Conservation (phyloP, 2,888 invertebrate genomes). For the Gastracanthus pulcherrimus region DNA sequence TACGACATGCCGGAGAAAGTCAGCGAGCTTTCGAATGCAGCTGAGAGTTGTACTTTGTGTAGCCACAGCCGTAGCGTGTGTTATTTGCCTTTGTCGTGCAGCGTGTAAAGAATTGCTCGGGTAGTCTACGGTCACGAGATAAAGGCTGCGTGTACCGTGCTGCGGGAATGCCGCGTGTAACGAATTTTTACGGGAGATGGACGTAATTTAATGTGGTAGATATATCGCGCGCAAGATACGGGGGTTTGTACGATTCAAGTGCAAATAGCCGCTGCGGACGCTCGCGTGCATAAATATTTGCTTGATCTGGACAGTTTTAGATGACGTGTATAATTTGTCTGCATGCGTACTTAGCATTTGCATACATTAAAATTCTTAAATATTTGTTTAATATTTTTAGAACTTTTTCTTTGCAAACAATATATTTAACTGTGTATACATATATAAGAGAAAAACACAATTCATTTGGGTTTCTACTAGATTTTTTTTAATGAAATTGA, state of each 20-base stretch:
- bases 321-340: background rate
- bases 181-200: conserved; percentile 27
- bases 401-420: too few relatives aligned
- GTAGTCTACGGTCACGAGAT: background rate
- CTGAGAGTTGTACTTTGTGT: background rate
- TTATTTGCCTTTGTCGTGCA: conserved; percentile 35
- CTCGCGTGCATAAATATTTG: background rate
- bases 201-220: conserved; percentile 43
- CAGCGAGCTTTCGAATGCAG: background rate
- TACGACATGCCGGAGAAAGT: background rate
- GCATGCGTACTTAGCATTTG: background rate
- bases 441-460: too few relatives aligned
- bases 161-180: conserved; percentile 18
- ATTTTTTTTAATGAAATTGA: too few relatives aligned
- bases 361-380: too few relatives aligned
- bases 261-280: conserved; percentile 9
- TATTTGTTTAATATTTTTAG: too few relatives aligned
- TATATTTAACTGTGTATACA: too few relatives aligned
- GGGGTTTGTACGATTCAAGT: background rate
- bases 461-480: too few relatives aligned
- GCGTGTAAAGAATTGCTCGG: conserved; percentile 25
- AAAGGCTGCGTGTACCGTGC: background rate
- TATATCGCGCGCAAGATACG: background rate
- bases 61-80: background rate
- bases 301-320: conserved; percentile 1